Evolutionary conservation across 2,113 vertebrate species (phyloP).

Genomic region (Oryzias javanicus): DNA sequence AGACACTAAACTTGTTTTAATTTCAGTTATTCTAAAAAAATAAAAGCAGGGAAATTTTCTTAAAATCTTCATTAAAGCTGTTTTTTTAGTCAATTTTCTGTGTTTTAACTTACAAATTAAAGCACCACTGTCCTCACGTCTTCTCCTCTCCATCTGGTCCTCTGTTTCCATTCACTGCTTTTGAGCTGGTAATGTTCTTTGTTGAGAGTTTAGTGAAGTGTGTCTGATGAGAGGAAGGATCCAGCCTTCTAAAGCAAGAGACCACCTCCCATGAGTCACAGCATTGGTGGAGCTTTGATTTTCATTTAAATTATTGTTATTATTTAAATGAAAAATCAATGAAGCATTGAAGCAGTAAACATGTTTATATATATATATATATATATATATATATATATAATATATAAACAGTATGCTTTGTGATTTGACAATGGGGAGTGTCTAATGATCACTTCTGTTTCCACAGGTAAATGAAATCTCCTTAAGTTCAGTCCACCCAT

Average conservation of each 20-base stretch:
- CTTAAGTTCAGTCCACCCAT: neutral
- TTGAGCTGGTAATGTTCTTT: neutral
- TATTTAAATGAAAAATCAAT: constrained; percentile 73
- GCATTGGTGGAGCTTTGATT: constrained; percentile 25
- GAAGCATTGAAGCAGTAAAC: neutral
- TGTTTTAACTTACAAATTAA: constrained; percentile 78
- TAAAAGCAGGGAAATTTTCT: too few relatives aligned
- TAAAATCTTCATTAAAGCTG: too few relatives aligned
- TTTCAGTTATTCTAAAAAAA: too few relatives aligned
- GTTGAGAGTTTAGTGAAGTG: constrained; percentile 20
- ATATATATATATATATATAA: too few relatives aligned
- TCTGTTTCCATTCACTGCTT: constrained; percentile 71
- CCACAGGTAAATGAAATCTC: neutral
- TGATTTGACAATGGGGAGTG: too few relatives aligned
- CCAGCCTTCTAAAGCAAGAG: constrained; percentile 55
- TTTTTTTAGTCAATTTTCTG: too few relatives aligned
- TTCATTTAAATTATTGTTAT: constrained; percentile 60
- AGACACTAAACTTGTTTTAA: too few relatives aligned
- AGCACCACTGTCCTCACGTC: constrained; percentile 61
- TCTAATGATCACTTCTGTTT: too few relatives aligned
- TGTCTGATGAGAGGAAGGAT: constrained; percentile 17
- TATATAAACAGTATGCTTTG: too few relatives aligned
- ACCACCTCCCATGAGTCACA: neutral
- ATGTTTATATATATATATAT: too few relatives aligned
- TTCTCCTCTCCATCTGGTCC: constrained; percentile 54